These are phyloP conservation scores for Falco punctatus DNA, from an alignment of 2,113 vertebrate genomes.

Conservation along the genomic window DNA sequence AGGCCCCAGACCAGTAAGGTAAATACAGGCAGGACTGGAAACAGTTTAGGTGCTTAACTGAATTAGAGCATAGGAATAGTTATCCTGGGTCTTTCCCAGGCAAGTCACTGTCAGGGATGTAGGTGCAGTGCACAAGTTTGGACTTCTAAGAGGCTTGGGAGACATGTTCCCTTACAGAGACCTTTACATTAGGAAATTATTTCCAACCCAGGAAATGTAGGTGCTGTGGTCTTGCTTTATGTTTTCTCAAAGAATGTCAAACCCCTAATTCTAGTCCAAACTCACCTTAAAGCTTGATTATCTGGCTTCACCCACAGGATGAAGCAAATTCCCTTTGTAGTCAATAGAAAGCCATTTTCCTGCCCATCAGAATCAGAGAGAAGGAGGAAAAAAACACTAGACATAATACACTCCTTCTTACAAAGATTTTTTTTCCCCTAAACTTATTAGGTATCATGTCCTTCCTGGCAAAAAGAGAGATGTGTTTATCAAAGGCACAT, in stretches of 20 bases:
- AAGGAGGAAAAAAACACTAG: no score
- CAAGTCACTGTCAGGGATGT: neutral
- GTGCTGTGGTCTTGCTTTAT: neutral
- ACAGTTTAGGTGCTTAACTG: neutral
- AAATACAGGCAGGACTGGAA: neutral
- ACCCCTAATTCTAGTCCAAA: neutral
- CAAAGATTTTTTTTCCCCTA: neutral
- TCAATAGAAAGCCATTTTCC: neutral
- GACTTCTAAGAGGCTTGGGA: neutral
- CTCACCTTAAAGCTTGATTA: neutral
- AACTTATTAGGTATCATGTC: neutral
- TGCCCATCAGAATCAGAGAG: neutral
- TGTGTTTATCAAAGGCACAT: neutral
- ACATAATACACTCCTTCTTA: neutral
- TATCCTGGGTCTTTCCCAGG: neutral
- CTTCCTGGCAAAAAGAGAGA: neutral
- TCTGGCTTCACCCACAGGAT: neutral
- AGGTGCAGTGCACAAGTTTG: neutral
- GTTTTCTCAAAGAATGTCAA: neutral
- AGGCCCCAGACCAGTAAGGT: neutral
- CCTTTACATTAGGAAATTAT: neutral
- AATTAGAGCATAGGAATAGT: neutral
- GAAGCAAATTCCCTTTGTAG: neutral
- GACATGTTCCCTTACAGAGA: neutral
- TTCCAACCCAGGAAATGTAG: neutral